A percentile compares a stretch with the other conserved stretches of the same genome.
Conservation (phyloP, 2,888 invertebrate genomes). For the Listrodromus nycthemerus region DNA sequence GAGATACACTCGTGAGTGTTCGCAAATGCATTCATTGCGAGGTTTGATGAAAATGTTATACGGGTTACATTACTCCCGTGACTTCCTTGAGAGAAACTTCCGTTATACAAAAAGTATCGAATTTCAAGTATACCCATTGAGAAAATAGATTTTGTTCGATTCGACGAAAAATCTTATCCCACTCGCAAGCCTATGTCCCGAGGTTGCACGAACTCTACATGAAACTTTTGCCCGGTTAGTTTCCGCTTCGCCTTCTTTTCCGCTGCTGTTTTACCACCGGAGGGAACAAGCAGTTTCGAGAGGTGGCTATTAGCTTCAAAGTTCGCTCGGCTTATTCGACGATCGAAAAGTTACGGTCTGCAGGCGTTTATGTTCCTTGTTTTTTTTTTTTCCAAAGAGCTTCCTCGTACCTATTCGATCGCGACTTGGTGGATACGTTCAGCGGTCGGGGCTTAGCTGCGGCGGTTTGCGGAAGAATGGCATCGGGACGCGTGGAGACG, state of each 20-base stretch:
- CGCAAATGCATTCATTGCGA: neutral
- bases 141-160: conserved; percentile 1
- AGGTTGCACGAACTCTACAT: conserved; percentile 1
- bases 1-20: neutral
- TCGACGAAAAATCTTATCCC: conserved; percentile 9
- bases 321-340: conserved; percentile 54
- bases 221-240: conserved; percentile 4
- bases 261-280: neutral
- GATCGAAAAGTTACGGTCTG: conserved; percentile 53
- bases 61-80: neutral
- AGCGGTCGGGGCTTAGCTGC: neutral
- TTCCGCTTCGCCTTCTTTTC: conserved; percentile 1
- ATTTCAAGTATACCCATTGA: neutral
- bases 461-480: conserved; percentile 67
- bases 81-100: neutral
- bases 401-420: conserved; percentile 11
- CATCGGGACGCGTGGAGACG: conserved; percentile 74
- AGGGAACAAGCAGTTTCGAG: conserved; percentile 42
- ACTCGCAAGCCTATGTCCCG: neutral
- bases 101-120: neutral
- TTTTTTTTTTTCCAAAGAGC: neutral
- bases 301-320: conserved; percentile 49
- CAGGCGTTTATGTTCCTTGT: neutral
- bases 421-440: neutral
- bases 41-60: neutral